Percentiles rank a stretch among this genome's conserved stretches.
Evolutionary conservation across 2,113 vertebrate genomes (phyloP).

Genomic region (Pyrgilauda ruficollis): DNA sequence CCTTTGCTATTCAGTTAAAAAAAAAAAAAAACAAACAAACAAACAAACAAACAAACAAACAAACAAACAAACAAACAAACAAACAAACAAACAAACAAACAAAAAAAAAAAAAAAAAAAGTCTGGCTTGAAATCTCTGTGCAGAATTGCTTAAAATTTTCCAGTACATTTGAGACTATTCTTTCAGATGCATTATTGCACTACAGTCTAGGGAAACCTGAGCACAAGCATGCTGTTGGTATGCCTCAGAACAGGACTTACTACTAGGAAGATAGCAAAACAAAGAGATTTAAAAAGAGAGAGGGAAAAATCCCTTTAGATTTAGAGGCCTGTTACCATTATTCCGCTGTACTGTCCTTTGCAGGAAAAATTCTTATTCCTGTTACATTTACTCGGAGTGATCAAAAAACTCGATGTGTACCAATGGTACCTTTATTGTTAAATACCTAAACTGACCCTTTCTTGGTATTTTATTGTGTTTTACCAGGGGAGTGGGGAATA

Average conservation of each 20-base stretch:
- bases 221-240: not conserved
- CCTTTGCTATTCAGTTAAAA: not conserved
- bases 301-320: not conserved
- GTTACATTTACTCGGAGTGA: not conserved
- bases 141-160: not conserved
- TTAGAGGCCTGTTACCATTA: not conserved
- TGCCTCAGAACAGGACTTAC: not conserved
- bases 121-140: not conserved
- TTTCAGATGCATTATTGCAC: not conserved
- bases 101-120: not conserved
- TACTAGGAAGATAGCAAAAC: not conserved
- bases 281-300: not conserved
- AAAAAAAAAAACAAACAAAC: not conserved
- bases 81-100: too few species aligned
- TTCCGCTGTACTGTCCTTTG: not conserved
- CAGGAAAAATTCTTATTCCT: not conserved
- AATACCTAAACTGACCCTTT: not conserved
- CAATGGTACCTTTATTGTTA: not conserved
- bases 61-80: too few species aligned
- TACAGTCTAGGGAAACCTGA: not conserved
- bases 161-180: not conserved
- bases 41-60: not conserved
- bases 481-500: not conserved
- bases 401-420: not conserved
- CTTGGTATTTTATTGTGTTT: not conserved